phyloP scores from a whole-genome alignment of 2,113 vertebrate species.

The Phrynocephalus versicolor region DNA sequence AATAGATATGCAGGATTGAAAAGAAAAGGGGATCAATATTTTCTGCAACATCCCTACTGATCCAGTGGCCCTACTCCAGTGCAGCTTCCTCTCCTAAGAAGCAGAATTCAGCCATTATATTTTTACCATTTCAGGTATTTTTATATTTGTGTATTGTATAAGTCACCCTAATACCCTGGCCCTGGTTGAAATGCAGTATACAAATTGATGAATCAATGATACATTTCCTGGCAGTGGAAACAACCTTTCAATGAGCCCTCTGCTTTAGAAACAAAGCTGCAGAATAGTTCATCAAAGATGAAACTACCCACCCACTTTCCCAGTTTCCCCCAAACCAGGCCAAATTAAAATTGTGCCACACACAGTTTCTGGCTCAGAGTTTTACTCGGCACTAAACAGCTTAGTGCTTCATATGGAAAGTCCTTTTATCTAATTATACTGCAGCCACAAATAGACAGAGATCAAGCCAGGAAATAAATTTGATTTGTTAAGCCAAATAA shows the following conservation, averaged over 20 bases:
- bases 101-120: background rate
- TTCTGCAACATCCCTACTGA: no score
- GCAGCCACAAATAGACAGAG: slow-evolving; percentile 6
- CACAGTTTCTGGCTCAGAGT: background rate
- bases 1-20: no score
- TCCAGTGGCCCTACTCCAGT: no score
- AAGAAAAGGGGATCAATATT: no score
- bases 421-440: slow-evolving; percentile 28
- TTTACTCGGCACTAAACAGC: background rate
- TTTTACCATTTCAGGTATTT: background rate
- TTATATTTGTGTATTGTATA: background rate
- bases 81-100: no score
- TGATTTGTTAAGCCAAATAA: slow-evolving; percentile 18
- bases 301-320: background rate
- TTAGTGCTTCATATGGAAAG: slow-evolving; percentile 16
- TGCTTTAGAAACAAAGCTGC: background rate
- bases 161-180: background rate
- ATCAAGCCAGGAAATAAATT: slow-evolving; percentile 27
- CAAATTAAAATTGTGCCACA: background rate
- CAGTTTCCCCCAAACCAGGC: background rate
- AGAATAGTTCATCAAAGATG: background rate
- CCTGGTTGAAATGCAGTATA: background rate
- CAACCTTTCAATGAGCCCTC: background rate
- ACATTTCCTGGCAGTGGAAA: background rate
- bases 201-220: background rate